phyloP scores from a whole-genome alignment of 2,797 vertebrate genomes.

The Percopsis omiscomaycus region DNA sequence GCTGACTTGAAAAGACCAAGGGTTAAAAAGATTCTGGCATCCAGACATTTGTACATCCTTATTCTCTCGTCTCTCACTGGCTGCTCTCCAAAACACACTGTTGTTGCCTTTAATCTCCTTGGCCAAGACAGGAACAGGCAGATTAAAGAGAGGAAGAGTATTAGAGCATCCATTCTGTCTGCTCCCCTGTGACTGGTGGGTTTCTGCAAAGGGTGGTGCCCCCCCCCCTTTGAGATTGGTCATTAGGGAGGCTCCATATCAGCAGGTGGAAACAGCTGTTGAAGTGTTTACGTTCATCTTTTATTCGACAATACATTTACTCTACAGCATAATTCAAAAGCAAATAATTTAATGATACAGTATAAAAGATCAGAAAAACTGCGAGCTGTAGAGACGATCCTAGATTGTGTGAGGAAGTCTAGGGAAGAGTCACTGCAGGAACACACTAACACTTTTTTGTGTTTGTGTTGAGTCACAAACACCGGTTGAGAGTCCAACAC shows the following conservation, averaged over 20 bases:
- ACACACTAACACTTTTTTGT: too few relatives aligned
- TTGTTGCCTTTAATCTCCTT: constrained; percentile 60
- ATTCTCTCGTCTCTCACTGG: constrained; percentile 29
- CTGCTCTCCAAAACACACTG: constrained; percentile 46
- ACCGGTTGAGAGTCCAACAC: too few relatives aligned
- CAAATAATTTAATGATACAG: constrained; percentile 11
- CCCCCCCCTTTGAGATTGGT: constrained; percentile 48
- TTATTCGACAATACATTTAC: constrained; percentile 8
- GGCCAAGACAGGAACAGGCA: constrained; percentile 53
- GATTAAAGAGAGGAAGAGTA: constrained; percentile 60
- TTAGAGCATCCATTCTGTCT: constrained; percentile 58
- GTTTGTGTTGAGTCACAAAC: too few relatives aligned
- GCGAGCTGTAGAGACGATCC: neutral
- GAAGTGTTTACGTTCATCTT: constrained; percentile 50
- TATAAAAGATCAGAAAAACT: constrained; percentile 6
- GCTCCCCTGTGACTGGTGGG: constrained; percentile 45
- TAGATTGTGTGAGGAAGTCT: neutral
- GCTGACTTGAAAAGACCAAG: constrained; percentile 44
- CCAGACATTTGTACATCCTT: constrained; percentile 41
- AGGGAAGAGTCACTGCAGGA: constrained; percentile 2
- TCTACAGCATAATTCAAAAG: neutral
- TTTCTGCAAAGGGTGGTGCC: constrained; percentile 47
- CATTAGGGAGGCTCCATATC: constrained; percentile 49
- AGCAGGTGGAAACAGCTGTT: constrained; percentile 35
- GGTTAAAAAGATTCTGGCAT: constrained; percentile 59